Conservation (phyloP, 2,113 vertebrate genomes). For the Melanostigma gelatinosum region DNA sequence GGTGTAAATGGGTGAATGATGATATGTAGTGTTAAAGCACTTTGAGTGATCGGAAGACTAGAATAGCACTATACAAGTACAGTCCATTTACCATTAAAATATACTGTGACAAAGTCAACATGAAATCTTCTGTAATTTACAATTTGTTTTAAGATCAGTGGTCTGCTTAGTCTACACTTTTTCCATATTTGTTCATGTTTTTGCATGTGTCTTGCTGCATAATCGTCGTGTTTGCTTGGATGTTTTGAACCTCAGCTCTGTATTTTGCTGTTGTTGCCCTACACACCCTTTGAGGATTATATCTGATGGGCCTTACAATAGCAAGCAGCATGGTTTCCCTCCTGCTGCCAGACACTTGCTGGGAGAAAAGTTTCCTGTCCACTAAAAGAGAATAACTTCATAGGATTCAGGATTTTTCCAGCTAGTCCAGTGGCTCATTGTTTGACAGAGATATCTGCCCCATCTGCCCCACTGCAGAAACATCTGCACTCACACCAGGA, state of each 20-base stretch:
- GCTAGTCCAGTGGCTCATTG: background rate
- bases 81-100: no score
- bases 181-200: background rate
- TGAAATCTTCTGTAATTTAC: background rate
- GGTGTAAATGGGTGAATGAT: no score
- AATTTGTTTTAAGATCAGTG: background rate
- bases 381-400: background rate
- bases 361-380: background rate
- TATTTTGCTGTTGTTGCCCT: background rate
- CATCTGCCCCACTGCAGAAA: background rate
- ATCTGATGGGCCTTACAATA: background rate
- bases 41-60: no score
- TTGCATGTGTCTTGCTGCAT: background rate
- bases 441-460: background rate
- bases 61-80: no score
- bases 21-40: no score
- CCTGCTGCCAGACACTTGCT: background rate
- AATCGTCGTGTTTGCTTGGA: background rate
- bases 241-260: background rate
- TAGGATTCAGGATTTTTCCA: slow-evolving; percentile 6
- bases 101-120: background rate
- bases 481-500: background rate
- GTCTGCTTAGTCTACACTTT: background rate
- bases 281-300: background rate
- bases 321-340: slow-evolving; percentile 7